Evolutionary conservation across 2,888 invertebrate species (phyloP).

Genomic region (Therioaphis trifolii): DNA sequence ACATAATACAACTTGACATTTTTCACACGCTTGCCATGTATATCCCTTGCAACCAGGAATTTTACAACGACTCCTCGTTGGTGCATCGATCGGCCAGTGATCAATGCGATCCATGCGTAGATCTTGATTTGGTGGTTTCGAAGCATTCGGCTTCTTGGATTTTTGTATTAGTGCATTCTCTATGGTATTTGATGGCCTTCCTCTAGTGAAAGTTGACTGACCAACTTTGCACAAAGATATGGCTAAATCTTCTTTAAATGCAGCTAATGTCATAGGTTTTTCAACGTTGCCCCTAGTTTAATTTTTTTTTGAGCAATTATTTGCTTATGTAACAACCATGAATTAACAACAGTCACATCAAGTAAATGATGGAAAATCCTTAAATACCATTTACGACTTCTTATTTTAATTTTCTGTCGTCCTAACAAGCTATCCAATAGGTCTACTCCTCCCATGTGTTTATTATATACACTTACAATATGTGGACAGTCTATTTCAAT

Average conservation of each 20-base stretch:
- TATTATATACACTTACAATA: not conserved
- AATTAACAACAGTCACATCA: not conserved
- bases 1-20: slow-evolving; percentile 2
- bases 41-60: not conserved
- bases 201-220: not conserved
- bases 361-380: not conserved
- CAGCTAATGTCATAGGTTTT: not conserved
- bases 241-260: slow-evolving; percentile 19
- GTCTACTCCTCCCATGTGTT: slow-evolving; percentile 14
- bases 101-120: not conserved
- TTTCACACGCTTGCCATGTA: slow-evolving; percentile 6
- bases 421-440: not conserved
- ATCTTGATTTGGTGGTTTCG: slow-evolving; percentile 22
- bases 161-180: slow-evolving; percentile 20
- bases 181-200: slow-evolving; percentile 14
- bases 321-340: no score
- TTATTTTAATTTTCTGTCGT: not conserved
- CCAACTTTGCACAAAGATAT: slow-evolving; percentile 26
- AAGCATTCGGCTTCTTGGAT: slow-evolving; percentile 26
- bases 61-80: slow-evolving; percentile 10
- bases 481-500: not conserved
- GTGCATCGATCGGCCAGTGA: not conserved
- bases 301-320: no score
- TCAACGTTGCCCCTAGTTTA: no score
- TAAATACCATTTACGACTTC: slow-evolving; percentile 14